phyloP scores from a whole-genome alignment of 2,797 vertebrate species.

The Malacoraja senta region DNA sequence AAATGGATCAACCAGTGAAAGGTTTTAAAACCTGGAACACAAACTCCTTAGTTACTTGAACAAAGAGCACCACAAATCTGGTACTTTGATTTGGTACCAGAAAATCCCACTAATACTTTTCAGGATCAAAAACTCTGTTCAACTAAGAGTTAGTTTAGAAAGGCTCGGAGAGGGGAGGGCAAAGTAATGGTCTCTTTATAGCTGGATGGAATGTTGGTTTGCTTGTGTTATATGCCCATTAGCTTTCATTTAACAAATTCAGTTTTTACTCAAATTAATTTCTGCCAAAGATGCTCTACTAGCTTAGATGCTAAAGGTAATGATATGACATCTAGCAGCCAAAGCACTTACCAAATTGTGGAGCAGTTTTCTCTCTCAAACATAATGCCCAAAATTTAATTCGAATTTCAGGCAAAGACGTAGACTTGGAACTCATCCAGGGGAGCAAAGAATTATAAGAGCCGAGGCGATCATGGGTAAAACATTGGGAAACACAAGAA shows the following conservation, averaged over 20 bases:
- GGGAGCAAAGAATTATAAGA: background rate
- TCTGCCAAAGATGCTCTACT: background rate
- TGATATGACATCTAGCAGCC: background rate
- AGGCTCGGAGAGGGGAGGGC: background rate
- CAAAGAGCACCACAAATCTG: constrained; percentile 53
- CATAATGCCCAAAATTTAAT: background rate
- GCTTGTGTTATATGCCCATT: background rate
- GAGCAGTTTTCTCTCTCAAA: no score
- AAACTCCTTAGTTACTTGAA: constrained; percentile 54
- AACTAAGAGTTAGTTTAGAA: background rate
- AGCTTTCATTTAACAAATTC: background rate
- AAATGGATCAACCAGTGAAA: constrained; percentile 41
- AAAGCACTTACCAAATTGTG: background rate
- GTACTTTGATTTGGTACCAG: constrained; percentile 43
- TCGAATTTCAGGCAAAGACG: background rate
- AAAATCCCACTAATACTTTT: background rate
- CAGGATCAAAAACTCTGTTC: background rate
- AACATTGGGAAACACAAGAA: background rate
- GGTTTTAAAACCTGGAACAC: constrained; percentile 52
- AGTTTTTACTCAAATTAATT: background rate
- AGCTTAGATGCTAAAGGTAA: background rate
- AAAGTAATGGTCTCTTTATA: no score
- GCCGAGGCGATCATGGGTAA: background rate
- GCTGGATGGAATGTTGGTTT: background rate
- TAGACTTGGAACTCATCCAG: background rate